phyloP scores from a whole-genome alignment of 2,113 vertebrate genomes.

The Pampusana beccarii region DNA sequence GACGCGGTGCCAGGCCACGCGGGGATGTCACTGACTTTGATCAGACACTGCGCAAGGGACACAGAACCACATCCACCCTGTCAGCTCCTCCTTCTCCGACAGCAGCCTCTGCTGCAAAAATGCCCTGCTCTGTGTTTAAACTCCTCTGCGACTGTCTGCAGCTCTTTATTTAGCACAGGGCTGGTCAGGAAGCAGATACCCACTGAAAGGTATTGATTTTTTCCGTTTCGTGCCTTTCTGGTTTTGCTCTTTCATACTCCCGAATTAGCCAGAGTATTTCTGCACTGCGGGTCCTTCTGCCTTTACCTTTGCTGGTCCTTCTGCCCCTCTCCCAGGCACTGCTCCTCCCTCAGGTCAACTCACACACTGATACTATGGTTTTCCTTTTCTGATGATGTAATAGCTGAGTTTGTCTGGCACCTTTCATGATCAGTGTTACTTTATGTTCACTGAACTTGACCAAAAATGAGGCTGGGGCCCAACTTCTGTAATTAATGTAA shows the following conservation, averaged over 20 bases:
- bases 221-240: not conserved
- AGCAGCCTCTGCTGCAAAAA: not conserved
- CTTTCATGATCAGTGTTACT: not conserved
- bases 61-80: not conserved
- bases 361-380: not conserved
- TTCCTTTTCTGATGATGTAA: not conserved
- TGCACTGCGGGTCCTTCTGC: not conserved
- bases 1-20: not conserved
- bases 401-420: not conserved
- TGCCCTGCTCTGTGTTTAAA: not conserved
- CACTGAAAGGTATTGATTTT: constrained; percentile 3
- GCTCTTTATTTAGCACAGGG: constrained; percentile 12
- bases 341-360: not conserved
- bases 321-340: not conserved
- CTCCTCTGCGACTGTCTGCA: not conserved
- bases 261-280: not conserved
- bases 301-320: not conserved
- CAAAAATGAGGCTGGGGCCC: not conserved
- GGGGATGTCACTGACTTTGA: not conserved
- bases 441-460: not conserved
- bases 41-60: too few relatives aligned
- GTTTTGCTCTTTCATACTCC: not conserved
- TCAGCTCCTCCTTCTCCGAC: not conserved
- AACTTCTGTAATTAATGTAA: not conserved
- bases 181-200: not conserved